Conservation (phyloP, 2,113 vertebrate species). For the Caretta caretta region DNA sequence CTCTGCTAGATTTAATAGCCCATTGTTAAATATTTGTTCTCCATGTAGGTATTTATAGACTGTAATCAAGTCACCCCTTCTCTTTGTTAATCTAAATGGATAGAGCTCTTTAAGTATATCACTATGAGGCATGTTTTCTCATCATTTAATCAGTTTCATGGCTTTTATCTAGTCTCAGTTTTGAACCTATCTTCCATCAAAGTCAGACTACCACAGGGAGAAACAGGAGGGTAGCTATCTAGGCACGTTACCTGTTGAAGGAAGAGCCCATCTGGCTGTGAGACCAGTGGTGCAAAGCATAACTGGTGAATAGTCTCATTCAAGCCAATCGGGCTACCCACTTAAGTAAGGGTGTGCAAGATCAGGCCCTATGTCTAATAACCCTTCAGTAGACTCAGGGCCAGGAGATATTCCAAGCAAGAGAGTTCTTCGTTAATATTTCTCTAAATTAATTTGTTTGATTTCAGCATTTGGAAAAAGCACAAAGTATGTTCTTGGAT, state of each 20-base stretch:
- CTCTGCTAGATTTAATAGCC: too few species aligned
- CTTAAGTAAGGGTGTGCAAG: accelerated
- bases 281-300: too few species aligned
- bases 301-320: accelerated
- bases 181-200: neutral
- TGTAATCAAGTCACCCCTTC: too few species aligned
- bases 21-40: too few species aligned
- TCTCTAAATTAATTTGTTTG: neutral
- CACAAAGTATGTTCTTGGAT: neutral
- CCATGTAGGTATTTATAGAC: too few species aligned
- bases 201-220: neutral
- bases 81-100: too few species aligned
- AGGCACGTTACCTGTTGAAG: too few species aligned
- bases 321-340: neutral
- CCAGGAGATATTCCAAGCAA: neutral
- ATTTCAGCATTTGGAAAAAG: neutral
- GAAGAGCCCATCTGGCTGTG: too few species aligned
- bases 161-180: neutral
- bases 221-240: neutral
- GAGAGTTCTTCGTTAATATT: accelerated
- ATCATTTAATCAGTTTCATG: too few species aligned
- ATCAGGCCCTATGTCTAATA: accelerated
- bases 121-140: too few species aligned
- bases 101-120: too few species aligned
- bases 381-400: neutral